Evolutionary conservation across 2,113 vertebrate genomes (phyloP).

Genomic region (Gyps fulvus): DNA sequence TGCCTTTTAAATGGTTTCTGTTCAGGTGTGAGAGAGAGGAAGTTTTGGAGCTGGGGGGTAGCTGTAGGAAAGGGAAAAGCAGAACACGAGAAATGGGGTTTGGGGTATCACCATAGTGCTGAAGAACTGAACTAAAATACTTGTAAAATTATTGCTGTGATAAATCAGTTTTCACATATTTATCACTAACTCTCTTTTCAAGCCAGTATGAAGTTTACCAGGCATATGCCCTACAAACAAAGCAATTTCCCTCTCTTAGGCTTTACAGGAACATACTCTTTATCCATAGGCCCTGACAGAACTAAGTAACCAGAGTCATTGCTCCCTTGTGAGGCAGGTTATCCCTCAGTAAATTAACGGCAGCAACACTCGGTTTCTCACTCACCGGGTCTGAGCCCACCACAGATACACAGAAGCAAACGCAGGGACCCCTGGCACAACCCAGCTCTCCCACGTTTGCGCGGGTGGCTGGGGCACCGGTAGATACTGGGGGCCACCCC

Average conservation of each 20-base stretch:
- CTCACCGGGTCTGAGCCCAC: neutral
- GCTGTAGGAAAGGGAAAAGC: neutral
- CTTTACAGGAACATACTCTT: neutral
- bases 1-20: neutral
- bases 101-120: neutral
- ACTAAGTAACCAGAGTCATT: neutral
- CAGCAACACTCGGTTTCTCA: neutral
- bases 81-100: neutral
- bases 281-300: neutral
- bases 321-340: neutral
- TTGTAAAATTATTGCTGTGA: neutral
- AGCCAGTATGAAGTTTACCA: neutral
- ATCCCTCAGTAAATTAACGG: neutral
- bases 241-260: neutral
- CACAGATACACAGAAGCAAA: neutral
- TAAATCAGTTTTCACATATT: neutral
- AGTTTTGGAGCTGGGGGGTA: neutral
- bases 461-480: neutral
- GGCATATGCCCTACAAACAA: neutral
- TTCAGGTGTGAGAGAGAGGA: neutral
- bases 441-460: neutral
- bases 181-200: neutral
- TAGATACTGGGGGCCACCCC: neutral
- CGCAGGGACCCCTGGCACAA: fast-evolving
- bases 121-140: neutral